Evolutionary conservation across 2,113 vertebrate species (phyloP), one percentile per base, ranked within the genome.

Genomic region (Caranx melampygus): DNA sequence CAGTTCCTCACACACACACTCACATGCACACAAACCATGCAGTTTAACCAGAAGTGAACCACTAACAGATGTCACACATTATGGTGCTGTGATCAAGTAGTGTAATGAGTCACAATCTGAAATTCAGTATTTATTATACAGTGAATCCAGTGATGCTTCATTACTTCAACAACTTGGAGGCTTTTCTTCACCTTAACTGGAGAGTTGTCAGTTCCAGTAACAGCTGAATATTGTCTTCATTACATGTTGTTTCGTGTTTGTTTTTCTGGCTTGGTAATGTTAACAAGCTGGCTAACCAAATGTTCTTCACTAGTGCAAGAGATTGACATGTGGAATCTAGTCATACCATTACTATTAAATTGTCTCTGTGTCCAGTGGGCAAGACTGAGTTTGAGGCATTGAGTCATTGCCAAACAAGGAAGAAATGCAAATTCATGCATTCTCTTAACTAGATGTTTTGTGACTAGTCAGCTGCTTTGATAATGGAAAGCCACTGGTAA

Each of bases 1-100:
- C 18, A 26, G 37, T 66, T 3, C 72, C 34, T 61, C 33, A 54
- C 16, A 18, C 26, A 71, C 47, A 70, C 26, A 63, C 58, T 72
- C 45, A 75, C 20, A 34, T 1, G 0, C 60, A 16, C 60, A 61
- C 44, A 66, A 9, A 72, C 9, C 8, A 33, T 26, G 35, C 6
- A 26, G 51, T 55, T 42, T 20, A 58, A 59, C 49, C 42, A 57
- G 15, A 3, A 9, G 35, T 37, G 34, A 6, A 6, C 15, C 35
- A 40, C 2, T 3, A 7, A 61, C 57, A 35, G 6, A 26, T 60
- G 49, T n/a, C 33, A 34, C 58, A 20, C 16, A 5, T 33, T 33
- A n/a, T 20, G 4, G 20, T 42, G 60, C 4, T 63, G 20, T 42
- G 35, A n/a, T 40, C 20, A 5, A 42, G 2, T 49, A 18, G 9